Evolutionary conservation across 2,888 invertebrate genomes (phyloP), one percentile per base, ranked within the genome.

Genomic region (Nomada ruficornis): DNA sequence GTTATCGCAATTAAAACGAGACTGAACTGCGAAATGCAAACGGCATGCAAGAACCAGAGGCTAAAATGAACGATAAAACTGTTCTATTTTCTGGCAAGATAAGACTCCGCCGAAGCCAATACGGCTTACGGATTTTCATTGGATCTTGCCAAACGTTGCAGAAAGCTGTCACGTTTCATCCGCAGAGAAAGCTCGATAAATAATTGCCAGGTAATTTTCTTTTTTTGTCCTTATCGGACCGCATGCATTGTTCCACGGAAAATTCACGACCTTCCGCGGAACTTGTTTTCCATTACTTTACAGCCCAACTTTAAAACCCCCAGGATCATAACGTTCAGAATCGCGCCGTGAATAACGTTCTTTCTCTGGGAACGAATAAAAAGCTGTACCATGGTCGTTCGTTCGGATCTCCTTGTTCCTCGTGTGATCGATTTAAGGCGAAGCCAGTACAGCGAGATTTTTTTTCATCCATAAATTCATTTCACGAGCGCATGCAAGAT

Each of bases 41-140:
- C 72, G 69, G 50, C 69, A 75, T 54, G 77, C 77, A 23, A 69
- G 47, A 52, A 55, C 77, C 55, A 68, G 72, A 71, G 52, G 55
- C 36, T 71, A 75, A 82, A 83, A 71, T 50, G 55, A 63, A 36
- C 71, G 83, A 83, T 82, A 77, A 82, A 74, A 42, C 52, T 42
- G 42, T 11, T 55, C 54, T 69, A 67, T 71, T 80, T 80, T 80
- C 63, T 72, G 80, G 68, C 75, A 68, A 82, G 75, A 80, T 82
- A 82, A 82, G 54, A 72, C 68, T 10, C 10, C 50, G 67, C 62
- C 80, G 63, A 80, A 75, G 82, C 80, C 82, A 80, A 71, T 75
- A 68, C 70, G 42, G 59, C 59, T 80, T 80, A 80, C 75, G 80
- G 71, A 80, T 80, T 82, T 64, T 63, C 59, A 63, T 47, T 71